Base-by-base conservation (phyloP, 2,888 invertebrate species). In the Dynastes tityus region DNA sequence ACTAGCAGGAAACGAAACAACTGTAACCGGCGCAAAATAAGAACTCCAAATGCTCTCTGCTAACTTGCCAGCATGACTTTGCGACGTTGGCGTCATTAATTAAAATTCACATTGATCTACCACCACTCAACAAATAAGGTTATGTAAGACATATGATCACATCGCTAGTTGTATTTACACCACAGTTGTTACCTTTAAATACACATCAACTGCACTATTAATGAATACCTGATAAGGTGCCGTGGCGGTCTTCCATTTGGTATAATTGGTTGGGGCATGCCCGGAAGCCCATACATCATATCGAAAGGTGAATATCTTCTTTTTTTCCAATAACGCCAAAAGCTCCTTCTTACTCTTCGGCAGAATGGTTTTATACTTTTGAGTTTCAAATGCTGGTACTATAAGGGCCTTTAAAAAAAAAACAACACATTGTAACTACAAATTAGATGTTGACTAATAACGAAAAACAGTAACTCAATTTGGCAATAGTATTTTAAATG, bases 361-460 rank as follows among this genome's bases (percentile, higher is more conserved):
- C 84, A 96, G 94, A 8, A 91, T 91, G 51, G 93, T 94, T 81
- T 95, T 92, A 88, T 97, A 97, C 55, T 96, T 92, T 85, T 96
- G 95, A 0, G 96, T 95, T 88, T 97, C 97, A 88, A 98, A 97
- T 22, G 97, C 97, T 16, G 97, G 95, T 8, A 97, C 93, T 58
- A 97, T 93, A 71, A 97, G 89, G 74, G 96, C 95, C 89, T 89
- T 78, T 77, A 85, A 84, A 67, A 75, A n/a, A 58, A 13, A 32
- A 22, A 29, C 8, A 2, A 40, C 8, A 45, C 8, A 45, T 1
- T 45, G 22, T 22, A 22, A 22, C 22, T 22, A 22, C 22, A 22
- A 22, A 22, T 22, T 22, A 22, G 22, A 22, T 22, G 22, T 22
- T 22, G 22, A 22, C 22, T 22, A 22, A 22, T 22, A 22, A 22